Conservation (phyloP, 2,113 vertebrate species). For the Dascyllus trimaculatus region DNA sequence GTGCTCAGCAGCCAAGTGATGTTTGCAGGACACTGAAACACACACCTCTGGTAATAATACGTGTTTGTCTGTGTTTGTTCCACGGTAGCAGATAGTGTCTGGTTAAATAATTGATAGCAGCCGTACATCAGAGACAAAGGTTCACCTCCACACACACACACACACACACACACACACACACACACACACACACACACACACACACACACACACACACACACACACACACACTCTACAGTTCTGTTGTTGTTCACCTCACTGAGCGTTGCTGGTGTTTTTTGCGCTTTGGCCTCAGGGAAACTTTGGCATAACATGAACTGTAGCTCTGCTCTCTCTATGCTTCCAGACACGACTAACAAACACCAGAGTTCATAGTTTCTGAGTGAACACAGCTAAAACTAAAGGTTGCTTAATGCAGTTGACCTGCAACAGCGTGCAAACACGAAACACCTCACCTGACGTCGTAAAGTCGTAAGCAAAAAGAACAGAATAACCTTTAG, state of each 20-base stretch:
- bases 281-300: neutral
- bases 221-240: neutral
- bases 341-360: constrained; percentile 1
- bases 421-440: neutral
- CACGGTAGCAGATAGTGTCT: constrained; percentile 27
- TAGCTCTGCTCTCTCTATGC: neutral
- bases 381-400: neutral
- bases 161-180: constrained; percentile 1
- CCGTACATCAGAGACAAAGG: neutral
- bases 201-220: constrained; percentile 1
- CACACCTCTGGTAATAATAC: neutral
- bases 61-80: constrained; percentile 30
- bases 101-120: constrained; percentile 58
- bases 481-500: no score
- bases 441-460: no score
- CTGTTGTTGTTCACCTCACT: neutral
- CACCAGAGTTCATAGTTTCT: neutral
- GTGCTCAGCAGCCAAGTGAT: no score
- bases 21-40: neutral
- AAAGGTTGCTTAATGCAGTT: neutral
- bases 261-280: neutral
- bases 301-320: neutral
- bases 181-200: constrained; percentile 5
- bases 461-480: no score
- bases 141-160: neutral